Conservation (phyloP, 2,888 invertebrate genomes). For the Koerneria pararmatus region DNA sequence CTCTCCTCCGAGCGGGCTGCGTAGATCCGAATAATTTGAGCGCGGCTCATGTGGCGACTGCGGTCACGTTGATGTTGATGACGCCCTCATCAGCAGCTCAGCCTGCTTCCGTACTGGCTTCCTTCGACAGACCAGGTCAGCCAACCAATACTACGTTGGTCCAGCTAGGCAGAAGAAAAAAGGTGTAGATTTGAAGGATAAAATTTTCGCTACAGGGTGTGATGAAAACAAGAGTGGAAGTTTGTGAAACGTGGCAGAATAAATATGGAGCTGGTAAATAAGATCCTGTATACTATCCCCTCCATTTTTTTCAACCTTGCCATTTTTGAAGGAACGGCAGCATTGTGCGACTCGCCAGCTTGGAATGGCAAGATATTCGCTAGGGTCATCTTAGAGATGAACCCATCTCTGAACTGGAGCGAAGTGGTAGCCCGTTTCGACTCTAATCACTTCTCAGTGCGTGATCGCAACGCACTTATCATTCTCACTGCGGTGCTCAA, state of each 20-base stretch:
- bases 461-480: constrained; percentile 79
- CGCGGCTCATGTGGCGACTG: constrained; percentile 5
- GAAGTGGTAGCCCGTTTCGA: constrained; percentile 80
- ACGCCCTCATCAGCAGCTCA: neutral
- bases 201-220: too few relatives aligned
- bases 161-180: too few relatives aligned
- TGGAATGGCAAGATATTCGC: constrained; percentile 20
- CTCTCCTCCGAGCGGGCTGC: constrained; percentile 5
- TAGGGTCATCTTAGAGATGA: constrained; percentile 4
- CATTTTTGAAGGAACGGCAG: too few relatives aligned
- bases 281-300: too few relatives aligned
- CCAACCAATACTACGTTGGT: too few relatives aligned
- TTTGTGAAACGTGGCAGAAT: too few relatives aligned
- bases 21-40: neutral
- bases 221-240: too few relatives aligned
- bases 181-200: too few relatives aligned
- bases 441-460: constrained; percentile 81
- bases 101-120: constrained; percentile 9
- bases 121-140: constrained; percentile 21
- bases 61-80: constrained; percentile 16
- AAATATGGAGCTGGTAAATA: too few relatives aligned
- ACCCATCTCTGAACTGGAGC: constrained; percentile 14
- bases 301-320: too few relatives aligned
- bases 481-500: constrained; percentile 78
- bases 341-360: too few relatives aligned